Base-by-base conservation (phyloP, 2,888 invertebrate species). In the Spodoptera exigua region DNA sequence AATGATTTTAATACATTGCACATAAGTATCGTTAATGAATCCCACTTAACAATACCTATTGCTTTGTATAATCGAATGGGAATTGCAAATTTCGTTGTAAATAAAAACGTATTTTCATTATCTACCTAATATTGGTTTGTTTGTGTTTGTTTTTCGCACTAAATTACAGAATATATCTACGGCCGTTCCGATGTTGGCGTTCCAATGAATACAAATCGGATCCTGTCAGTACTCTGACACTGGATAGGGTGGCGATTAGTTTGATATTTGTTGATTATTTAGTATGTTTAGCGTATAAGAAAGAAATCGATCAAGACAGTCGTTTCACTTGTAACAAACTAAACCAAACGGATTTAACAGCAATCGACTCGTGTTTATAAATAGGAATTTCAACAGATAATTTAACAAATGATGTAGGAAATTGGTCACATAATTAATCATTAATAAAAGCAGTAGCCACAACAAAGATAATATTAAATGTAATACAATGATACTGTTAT, bases 321-420 rank as follows among this genome's bases (percentile, higher is more conserved):
- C 41, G 35, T 60, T 76, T 68, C 32, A 34, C 53, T 69, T 53
- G 14, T 60, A 41, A 36, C 40, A 49, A 56, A 69, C 61, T 72
- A 61, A 62, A 72, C 71, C 46, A 68, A 45, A 63, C 43, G 56
- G 66, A 76, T 76, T 78, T 68, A 35, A 63, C 55, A 49, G 52
- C 58, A 70, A 41, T 45, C 10, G n/a, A 45, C 51, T 44, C 16
- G 41, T 39, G 35, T 53, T 61, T 70, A 53, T 61, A 43, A 62
- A 49, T 21, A 18, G 27, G 27, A 43, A 47, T 49, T 58, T 61
- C 32, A 48, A 51, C 56, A 35, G 21, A 40, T 35, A 36, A 3
- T 17, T 46, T 35, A 35, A 44, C 27, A 48, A 58, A 58, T 47
- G 49, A 12, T 18, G 13, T 10, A 48, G 40, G 11, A 45, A 56